Conservation (phyloP, 2,888 invertebrate species). For the Acanthacorydalis orientalis region DNA sequence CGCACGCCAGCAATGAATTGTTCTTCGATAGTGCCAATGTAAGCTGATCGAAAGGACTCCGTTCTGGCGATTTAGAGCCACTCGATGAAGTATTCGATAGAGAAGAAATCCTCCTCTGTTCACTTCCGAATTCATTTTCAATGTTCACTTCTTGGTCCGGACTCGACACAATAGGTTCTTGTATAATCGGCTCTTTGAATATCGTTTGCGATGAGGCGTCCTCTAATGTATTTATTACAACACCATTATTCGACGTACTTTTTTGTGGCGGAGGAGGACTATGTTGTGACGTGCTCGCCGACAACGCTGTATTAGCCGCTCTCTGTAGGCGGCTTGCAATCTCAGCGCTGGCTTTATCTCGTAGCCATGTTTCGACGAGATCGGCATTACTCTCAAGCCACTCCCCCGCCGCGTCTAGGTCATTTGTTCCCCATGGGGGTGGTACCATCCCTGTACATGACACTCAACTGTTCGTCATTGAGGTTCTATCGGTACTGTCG, state of each 20-base stretch:
- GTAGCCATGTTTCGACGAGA: slow-evolving; percentile 58
- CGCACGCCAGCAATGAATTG: not conserved
- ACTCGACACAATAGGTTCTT: not conserved
- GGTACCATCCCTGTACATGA: slow-evolving; percentile 24
- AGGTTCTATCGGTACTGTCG: not conserved
- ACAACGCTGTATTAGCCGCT: slow-evolving; percentile 13
- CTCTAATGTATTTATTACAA: no score
- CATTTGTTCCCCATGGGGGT: slow-evolving; percentile 22
- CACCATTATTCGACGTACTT: not conserved
- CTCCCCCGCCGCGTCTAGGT: slow-evolving; percentile 15
- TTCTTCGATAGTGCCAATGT: not conserved
- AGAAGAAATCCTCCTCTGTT: not conserved
- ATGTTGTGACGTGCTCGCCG: not conserved
- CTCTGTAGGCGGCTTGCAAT: slow-evolving; percentile 40
- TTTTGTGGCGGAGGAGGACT: no score
- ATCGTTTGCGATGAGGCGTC: not conserved
- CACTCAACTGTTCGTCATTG: slow-evolving; percentile 8
- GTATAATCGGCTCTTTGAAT: not conserved
- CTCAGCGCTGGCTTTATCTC: slow-evolving; percentile 54
- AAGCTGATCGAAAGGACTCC: not conserved
- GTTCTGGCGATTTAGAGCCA: not conserved
- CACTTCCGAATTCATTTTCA: no score
- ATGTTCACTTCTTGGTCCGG: not conserved
- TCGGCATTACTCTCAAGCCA: slow-evolving; percentile 45
- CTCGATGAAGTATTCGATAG: not conserved